Evolutionary conservation across 2,888 invertebrate species (phyloP), one percentile per base, ranked within the genome.

Genomic region (Eupeodes latifasciatus): DNA sequence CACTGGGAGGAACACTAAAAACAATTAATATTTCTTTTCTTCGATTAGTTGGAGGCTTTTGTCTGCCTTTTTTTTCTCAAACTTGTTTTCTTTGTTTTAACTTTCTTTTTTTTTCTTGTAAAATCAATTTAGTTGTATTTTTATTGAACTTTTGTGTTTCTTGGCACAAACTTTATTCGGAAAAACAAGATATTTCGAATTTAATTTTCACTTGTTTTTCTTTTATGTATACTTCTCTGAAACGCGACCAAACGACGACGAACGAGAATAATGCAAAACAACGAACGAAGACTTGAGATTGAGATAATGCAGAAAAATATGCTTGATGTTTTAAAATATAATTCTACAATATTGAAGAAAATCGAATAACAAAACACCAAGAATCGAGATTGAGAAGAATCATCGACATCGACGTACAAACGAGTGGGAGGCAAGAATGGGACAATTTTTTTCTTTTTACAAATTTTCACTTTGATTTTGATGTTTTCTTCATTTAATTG

Each of bases 331-430:
- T 19, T 27, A 71, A 19, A 57, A 57, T 47, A 47, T 11, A 5
- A 40, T 11, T 72, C n/a, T 78, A 86, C 82, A 86, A 86, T 86
- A 85, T 82, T 79, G 78, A 57, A 40, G 75, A 72, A 47, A 47
- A 64, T 79, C 34, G 47, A 11, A 57, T 12, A 59, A 75, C 19
- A 74, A 19, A 55, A 76, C 57, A 51, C 62, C 61, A 67, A 66
- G 74, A 62, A 59, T 11, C 14, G 49, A 55, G 53, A 44, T 11
- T 27, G 49, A 55, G 53, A 44, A 57, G 34, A 74, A 55, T 44
- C 64, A 36, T 16, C 49, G 49, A 62, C 66, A 51, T 55, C 34
- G 36, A 44, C 69, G 5, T 55, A 34, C 6, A 10, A 27, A 62
- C 64, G 64, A 79, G 44, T 69, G 51, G 62, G 62, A 81, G 81